Evolutionary conservation across 2,797 vertebrate genomes (phyloP), one percentile per base, ranked within the genome.

Genomic region (Sebastes itinus): DNA sequence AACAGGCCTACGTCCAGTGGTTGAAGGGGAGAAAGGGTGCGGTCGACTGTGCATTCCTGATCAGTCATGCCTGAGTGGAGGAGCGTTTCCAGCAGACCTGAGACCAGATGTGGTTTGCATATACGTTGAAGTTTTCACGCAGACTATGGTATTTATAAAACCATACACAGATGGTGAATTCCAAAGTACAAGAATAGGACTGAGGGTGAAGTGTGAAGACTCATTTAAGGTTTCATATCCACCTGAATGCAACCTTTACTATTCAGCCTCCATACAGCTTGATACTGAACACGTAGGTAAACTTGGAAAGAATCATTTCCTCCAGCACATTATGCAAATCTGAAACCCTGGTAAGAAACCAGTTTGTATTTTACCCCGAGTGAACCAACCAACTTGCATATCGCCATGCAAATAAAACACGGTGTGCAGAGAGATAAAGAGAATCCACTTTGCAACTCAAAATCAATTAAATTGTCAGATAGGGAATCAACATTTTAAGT

Each of bases 11-110:
- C 20, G 78, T 92, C 92, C 94, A 91, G 91, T 80, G 85, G 83
- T 86, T 87, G 59, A 82, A 86, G 85, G 68, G 75, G 84, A 88
- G 82, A 89, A 78, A 88, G 93, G 93, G 94, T 89, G 92, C 81
- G 92, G 92, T 82, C 80, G 23, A 46, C 72, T 78, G 56, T 81
- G 71, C 92, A 95, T 95, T 95, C 94, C 94, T 89, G 90, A 95
- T 94, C 89, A 78, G 89, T 91, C 91, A 87, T 87, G 89, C 90
- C 90, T 91, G 86, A 94, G 85, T 58, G 60, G 46, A 89, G 83
- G 79, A 83, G 81, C 74, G 46, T 70, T 88, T 82, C 78, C 81
- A 73, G 85, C 74, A 75, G 86, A 93, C 92, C 88, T 87, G 83
- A 75, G 78, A 71, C 88, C 92, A 94, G 91, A 94, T 91, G 91